Evolutionary conservation across 2,797 vertebrate species (phyloP), one percentile per base, ranked within the genome.

Genomic region (Sphenopsis melanotis): DNA sequence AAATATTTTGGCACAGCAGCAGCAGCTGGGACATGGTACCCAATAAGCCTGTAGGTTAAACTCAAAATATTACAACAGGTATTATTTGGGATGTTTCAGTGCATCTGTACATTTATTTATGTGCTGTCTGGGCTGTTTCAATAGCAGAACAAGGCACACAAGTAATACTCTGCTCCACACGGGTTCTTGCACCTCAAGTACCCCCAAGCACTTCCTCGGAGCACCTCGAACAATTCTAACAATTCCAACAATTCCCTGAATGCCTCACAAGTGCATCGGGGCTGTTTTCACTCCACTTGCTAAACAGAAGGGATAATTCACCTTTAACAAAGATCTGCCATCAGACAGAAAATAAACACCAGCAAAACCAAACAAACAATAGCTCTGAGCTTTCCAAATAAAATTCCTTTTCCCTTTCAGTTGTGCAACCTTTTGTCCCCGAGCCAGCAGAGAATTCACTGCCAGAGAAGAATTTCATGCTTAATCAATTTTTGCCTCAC

Each of bases 271-370:
- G 90, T 22, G 22, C 77, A 75, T 5, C 36, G 10, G 32, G 27
- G 36, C 24, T 15, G 21, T 37, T 94, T 64, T 37, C 89, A 72
- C 70, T 82, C 63, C 69, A 42, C 85, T 88, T 75, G 78, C 77
- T 50, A 2, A 26, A 41, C 70, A 91, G 87, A 72, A 91, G 47
- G 70, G 60, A 55, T 27, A 72, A 81, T 72, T 82, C 81, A 85
- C 87, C 82, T 82, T 89, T 39, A 69, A 77, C 53, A 86, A 83
- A 57, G 71, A 65, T 66, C 63, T 44, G 36, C 75, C 83, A 60
- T 69, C 87, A 89, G 90, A 87, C 87, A 36, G 39, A 92, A 95
- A 91, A 93, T 22, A 93, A 94, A 90, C 70, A 84, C 30, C 46
- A 75, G 53, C 85, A 72, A 85, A 94, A 66, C 75, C 71, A 89